A percentile compares a stretch with the other conserved stretches of the same genome.
phyloP scores from a whole-genome alignment of 2,113 vertebrate species.

The Okapia johnstoni region DNA sequence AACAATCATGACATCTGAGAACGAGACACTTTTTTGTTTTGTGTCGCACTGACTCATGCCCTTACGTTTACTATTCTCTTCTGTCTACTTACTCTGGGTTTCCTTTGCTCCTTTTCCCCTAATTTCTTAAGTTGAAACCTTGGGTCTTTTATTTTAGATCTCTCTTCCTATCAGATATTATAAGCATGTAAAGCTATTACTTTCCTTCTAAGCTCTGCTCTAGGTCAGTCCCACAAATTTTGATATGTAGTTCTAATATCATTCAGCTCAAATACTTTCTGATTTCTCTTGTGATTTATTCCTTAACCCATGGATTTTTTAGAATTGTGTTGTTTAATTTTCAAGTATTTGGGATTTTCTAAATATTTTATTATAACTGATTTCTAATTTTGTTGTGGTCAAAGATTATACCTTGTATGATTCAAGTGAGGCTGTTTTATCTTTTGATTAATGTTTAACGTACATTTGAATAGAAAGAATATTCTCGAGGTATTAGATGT shows the following conservation, averaged over 20 bases:
- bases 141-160: neutral
- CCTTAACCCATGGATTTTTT: neutral
- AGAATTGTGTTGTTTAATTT: neutral
- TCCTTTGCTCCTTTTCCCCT: neutral
- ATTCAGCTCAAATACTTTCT: neutral
- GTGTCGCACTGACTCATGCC: neutral
- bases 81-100: neutral
- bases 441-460: neutral
- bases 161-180: neutral
- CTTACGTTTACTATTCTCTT: neutral
- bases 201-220: neutral
- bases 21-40: neutral
- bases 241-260: neutral
- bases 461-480: neutral
- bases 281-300: neutral
- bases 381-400: neutral
- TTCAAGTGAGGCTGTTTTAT: neutral
- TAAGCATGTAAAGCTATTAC: neutral
- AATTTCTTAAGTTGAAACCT: neutral
- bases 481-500: neutral
- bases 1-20: neutral
- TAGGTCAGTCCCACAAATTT: neutral
- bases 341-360: slow-evolving; percentile 13
- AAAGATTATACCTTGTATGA: neutral
- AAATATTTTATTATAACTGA: neutral